Percentiles rank a stretch among this genome's conserved stretches.
Conservation (phyloP, 2,888 invertebrate species). For the Hirtodrosophila duncani region DNA sequence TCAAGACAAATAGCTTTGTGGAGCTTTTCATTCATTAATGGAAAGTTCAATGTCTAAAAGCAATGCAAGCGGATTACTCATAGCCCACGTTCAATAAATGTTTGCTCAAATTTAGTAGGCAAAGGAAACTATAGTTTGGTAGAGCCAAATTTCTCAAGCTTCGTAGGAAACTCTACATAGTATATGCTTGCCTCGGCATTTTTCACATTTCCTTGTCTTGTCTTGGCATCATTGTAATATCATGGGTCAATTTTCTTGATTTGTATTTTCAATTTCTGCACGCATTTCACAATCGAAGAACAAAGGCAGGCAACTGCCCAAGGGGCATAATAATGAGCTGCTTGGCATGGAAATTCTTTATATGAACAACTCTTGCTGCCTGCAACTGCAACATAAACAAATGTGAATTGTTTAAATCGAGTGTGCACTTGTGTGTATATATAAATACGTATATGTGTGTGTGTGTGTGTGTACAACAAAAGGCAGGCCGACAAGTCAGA, state of each 20-base stretch:
- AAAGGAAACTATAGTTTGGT: no score
- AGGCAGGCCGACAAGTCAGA: slow-evolving; percentile 40
- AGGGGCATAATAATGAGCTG: slow-evolving; percentile 55
- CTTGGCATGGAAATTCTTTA: slow-evolving; percentile 24
- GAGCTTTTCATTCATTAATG: no score
- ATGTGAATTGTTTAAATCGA: slow-evolving; percentile 29
- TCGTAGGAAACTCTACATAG: no score
- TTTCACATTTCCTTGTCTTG: background rate
- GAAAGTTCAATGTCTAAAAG: no score
- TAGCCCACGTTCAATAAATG: no score
- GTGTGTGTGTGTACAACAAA: background rate
- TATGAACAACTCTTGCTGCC: slow-evolving; percentile 14
- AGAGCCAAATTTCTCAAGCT: no score
- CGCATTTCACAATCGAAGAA: slow-evolving; percentile 36
- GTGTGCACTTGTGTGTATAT: no score
- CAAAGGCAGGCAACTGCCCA: no score
- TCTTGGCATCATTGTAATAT: slow-evolving; percentile 8
- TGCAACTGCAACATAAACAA: slow-evolving; percentile 31
- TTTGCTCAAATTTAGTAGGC: no score
- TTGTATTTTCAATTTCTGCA: slow-evolving; percentile 1
- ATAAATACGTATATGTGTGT: background rate
- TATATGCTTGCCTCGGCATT: slow-evolving; percentile 25
- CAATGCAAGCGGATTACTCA: no score
- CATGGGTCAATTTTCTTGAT: slow-evolving; percentile 27
- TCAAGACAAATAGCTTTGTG: no score